Base-by-base conservation (phyloP, 2,888 invertebrate genomes). In the Pachymerium ferrugineum region DNA sequence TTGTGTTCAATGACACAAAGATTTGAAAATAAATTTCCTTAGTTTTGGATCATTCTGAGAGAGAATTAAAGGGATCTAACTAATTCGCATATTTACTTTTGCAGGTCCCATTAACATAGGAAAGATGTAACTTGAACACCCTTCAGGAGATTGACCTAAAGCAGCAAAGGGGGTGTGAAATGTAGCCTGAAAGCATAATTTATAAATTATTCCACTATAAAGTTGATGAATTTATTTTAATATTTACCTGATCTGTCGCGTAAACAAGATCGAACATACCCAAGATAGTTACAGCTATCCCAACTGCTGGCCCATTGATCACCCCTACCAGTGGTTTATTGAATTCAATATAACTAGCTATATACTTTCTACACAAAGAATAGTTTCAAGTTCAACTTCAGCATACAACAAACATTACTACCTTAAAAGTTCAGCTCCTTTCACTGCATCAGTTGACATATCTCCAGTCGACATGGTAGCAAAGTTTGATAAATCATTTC, bases 271-370 rank as follows among this genome's bases (percentile, higher is more conserved):
- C 97, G 84, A 90, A 94, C 0, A 97, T 85, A 0, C 89, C 90
- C 72, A 94, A 84, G 10, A 90, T 89, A 0, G 97, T 97, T 2
- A 90, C 90, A 54, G 90, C 90, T 78, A 98, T 89, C 29, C 98
- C 98, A 78, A 97, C 88, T 14, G 95, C 94, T 54, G 96, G 96
- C 1, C 98, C 98, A 86, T 98, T 97, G 0, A 97, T 89, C 74
- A 96, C 84, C 14, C 90, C 92, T 76, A 97, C 86, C 62, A 98
- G 81, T 35, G 95, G 84, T 83, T 98, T 99, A 0, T 93, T 92
- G 82, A 93, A 95, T 77, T 89, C 88, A 77, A 96, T 92, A 78
- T 94, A 89, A 0, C 91, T 86, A 75, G 86, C 85, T 1, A 95
- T 86, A 83, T 91, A 90, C 5, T 87, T 84, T 78, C 88, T 88